Conservation (phyloP, 2,113 vertebrate species). For the Chunga burmeisteri region DNA sequence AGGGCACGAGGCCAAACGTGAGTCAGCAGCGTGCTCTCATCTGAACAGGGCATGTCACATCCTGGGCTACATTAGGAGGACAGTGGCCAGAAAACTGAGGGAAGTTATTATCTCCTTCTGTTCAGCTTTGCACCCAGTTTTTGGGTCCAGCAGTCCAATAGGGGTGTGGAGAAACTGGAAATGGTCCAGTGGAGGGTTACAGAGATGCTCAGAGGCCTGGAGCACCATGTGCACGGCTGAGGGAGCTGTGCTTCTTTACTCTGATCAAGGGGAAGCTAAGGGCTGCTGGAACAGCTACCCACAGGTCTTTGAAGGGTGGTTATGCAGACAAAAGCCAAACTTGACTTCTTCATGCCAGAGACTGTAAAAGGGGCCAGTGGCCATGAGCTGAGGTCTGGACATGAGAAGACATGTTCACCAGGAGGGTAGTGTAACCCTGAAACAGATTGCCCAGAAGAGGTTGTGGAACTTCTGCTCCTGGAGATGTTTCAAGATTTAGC, state of each 20-base stretch:
- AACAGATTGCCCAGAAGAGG: neutral
- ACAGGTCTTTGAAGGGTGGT: neutral
- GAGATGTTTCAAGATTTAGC: neutral
- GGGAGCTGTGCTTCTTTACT: neutral
- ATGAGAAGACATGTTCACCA: neutral
- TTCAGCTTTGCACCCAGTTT: neutral
- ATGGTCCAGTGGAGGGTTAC: neutral
- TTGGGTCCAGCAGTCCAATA: neutral
- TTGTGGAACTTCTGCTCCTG: neutral
- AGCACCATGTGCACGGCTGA: neutral
- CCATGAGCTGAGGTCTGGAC: neutral
- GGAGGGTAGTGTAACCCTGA: neutral
- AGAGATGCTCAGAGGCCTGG: neutral
- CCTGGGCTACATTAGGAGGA: neutral
- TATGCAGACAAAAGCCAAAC: neutral
- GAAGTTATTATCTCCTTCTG: neutral
- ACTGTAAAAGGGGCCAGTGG: neutral
- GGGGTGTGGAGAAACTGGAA: neutral
- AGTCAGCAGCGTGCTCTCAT: neutral
- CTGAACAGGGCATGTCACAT: neutral
- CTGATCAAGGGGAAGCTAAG: neutral
- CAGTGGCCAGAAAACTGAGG: neutral
- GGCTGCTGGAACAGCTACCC: neutral
- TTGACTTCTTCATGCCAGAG: neutral
- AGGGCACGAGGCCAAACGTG: neutral